Evolutionary conservation across 2,888 invertebrate species (phyloP).

Genomic region (Heliconius ethilla): DNA sequence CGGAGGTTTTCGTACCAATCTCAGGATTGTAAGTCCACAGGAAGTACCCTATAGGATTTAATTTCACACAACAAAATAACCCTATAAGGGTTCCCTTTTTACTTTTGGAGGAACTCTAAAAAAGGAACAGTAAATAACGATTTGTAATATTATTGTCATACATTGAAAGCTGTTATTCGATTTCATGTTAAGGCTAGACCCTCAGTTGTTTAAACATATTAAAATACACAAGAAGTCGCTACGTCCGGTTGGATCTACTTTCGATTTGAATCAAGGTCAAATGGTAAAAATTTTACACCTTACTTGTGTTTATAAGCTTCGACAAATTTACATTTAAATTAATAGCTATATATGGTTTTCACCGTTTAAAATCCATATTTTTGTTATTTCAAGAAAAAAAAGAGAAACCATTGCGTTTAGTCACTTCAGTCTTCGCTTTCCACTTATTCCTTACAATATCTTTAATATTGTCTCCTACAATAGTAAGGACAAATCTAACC

Average conservation of each 20-base stretch:
- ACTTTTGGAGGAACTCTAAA: too few species aligned
- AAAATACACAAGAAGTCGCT: conserved; percentile 32
- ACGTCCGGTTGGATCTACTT: conserved; percentile 66
- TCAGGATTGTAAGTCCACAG: too few species aligned
- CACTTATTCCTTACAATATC: background rate
- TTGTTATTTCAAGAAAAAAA: background rate
- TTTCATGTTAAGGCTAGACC: background rate
- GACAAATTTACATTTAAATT: conserved; percentile 7
- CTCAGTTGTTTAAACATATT: conserved; percentile 24
- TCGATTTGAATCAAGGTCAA: conserved; percentile 72
- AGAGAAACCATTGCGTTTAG: too few species aligned
- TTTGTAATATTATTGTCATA: background rate
- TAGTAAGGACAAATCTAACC: too few species aligned
- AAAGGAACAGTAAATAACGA: too few species aligned
- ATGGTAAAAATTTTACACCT: conserved; percentile 60
- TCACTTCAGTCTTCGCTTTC: background rate
- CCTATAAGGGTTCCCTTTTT: too few species aligned
- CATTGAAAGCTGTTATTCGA: background rate
- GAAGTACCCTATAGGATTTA: too few species aligned
- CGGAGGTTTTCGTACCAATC: too few species aligned
- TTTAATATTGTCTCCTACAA: too few species aligned
- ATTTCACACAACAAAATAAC: too few species aligned
- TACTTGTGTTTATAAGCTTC: background rate
- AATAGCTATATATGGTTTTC: background rate
- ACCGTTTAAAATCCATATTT: background rate